These are phyloP conservation scores for Tipula vernalis DNA, from an alignment of 2,888 invertebrate species.

Conservation along the genomic window DNA sequence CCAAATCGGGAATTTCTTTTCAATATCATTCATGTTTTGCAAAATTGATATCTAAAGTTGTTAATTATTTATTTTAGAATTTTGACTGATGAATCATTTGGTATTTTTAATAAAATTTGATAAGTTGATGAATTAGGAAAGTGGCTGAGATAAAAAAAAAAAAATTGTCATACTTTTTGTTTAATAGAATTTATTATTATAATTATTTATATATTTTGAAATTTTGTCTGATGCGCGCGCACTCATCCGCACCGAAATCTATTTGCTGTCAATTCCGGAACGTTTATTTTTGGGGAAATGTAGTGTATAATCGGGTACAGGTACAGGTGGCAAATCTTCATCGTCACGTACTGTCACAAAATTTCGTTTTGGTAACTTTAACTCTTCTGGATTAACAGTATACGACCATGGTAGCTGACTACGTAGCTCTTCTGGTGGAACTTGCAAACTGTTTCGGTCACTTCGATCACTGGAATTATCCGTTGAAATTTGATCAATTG, in stretches of 20 bases:
- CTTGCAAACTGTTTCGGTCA: background rate
- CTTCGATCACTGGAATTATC: background rate
- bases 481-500: background rate
- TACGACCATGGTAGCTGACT: slow-evolving; percentile 51
- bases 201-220: background rate
- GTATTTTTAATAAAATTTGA: background rate
- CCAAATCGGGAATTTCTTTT: background rate
- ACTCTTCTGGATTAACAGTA: slow-evolving; percentile 34
- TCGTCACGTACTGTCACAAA: slow-evolving; percentile 35
- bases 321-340: slow-evolving; percentile 45
- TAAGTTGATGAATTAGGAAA: background rate
- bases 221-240: background rate
- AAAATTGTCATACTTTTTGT: background rate
- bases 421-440: slow-evolving; percentile 36
- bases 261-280: slow-evolving; percentile 16
- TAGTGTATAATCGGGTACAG: slow-evolving; percentile 46
- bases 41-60: background rate
- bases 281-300: slow-evolving; percentile 33
- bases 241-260: background rate
- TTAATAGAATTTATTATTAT: background rate
- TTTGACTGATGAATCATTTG: background rate
- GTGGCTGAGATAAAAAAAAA: background rate
- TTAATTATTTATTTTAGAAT: background rate
- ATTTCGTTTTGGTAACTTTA: slow-evolving; percentile 25
- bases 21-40: no score